Base-by-base conservation (phyloP, 2,797 vertebrate genomes). In the Oryzias sinensis region DNA sequence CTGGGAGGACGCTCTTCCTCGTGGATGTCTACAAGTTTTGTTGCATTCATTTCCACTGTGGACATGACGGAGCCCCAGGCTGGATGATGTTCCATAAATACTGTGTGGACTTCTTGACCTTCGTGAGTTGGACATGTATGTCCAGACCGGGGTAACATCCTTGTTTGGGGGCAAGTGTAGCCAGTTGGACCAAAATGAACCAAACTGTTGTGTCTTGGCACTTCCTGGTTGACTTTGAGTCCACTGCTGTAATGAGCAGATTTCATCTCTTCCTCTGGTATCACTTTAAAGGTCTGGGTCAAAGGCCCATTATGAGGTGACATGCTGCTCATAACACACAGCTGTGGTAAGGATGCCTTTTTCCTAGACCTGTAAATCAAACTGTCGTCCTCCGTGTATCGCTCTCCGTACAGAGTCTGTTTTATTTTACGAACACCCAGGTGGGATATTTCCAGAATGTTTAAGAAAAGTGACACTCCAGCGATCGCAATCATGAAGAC, bases 401-500 rank as follows among this genome's bases (percentile, higher is more conserved):
- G 72, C 50, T 78, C 86, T 15, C 90, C 86, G 8, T 81, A 90
- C 53, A 98, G 84, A 14, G 84, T 91, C 70, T 89, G 93, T 76
- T 86, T 93, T 77, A 97, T 94, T 81, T 95, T 96, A 75, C 82
- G 93, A 45, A 95, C 51, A 27, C 95, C 96, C 67, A 98, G 79
- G 74, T 97, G 94, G 78, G 93, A 92, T 80, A 98, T 96, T 88
- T 98, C 96, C 48, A 97, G 74, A 62, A 96, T 64, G 84, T 95
- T 98, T 52, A 98, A 90, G 74, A 96, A 91, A n/a, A 98, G 89
- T 49, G 95, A 98, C 64, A 96, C 90, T 0, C 92, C 92, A 14
- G 94, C 94, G 1, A 97, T 97, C 65, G 80, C 90, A 5, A 94
- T 90, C 96, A 98, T 98, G 77, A 98, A 98, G 25, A 95, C 88